Base-by-base conservation (phyloP, 2,888 invertebrate species). In the Acanthococcus lagerstroemiae region DNA sequence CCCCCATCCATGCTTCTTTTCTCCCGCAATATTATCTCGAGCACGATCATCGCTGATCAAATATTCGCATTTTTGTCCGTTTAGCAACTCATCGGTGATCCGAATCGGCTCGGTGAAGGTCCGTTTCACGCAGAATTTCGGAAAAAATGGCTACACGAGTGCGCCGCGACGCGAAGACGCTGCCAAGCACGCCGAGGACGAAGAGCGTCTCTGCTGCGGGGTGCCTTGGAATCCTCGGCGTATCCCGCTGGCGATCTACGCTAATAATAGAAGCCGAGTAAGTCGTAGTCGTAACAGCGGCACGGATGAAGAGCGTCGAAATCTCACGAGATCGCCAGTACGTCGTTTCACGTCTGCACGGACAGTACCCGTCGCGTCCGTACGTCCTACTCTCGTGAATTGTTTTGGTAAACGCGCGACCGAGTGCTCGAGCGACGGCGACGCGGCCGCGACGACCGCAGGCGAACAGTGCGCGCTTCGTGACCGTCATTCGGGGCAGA, bases 191-290 rank as follows among this genome's bases (percentile, higher is more conserved):
- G 54, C 9, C 22, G 61, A 61, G 27, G 24, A 52, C 26, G 54
- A 61, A 37, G 55, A 37, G 27, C 52, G 21, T 7, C 27, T 24
- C 22, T 72, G 72, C 67, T 72, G 73, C 70, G 70, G 72, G 52
- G 71, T 70, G 58, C 68, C 69, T 44, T 61, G 61, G 61, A 37
- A 46, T 61, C 37, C 61, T 27, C 71, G 71, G 69, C 70, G 69
- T 67, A 69, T 69, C 68, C 70, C 70, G 54, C 63, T 70, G 65
- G 65, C 69, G 55, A 67, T 69, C 25, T 61, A 54, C 50, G 65
- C 72, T 71, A 72, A 70, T 69, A 72, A 71, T 72, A 72, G 71
- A 69, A 69, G 70, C 67, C 22, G 45, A 58, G 45, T 58, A 58
- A 58, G 52, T 61, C 50, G 50, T 61, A 61, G 61, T 60, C 55